Evolutionary conservation across 2,113 vertebrate species (phyloP).

Genomic region (Microtus richardsoni): DNA sequence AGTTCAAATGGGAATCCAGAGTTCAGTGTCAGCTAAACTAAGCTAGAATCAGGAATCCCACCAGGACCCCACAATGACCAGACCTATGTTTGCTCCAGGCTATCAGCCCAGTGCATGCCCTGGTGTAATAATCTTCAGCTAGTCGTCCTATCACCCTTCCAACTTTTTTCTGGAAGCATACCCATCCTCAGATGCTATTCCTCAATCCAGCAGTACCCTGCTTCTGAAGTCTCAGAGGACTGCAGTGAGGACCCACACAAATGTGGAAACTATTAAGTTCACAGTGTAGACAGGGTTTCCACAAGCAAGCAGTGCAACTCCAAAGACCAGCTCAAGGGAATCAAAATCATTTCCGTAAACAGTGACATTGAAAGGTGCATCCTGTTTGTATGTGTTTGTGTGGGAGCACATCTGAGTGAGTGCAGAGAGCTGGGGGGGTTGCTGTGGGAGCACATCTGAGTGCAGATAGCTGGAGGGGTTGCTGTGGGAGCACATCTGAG

Average conservation of each 20-base stretch:
- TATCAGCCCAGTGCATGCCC: neutral
- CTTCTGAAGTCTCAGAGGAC: neutral
- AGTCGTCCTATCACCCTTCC: neutral
- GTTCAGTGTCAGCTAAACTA: neutral
- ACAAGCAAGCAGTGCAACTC: neutral
- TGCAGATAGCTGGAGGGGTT: neutral
- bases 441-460: too few relatives aligned
- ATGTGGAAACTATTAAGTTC: neutral
- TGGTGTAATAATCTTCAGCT: neutral
- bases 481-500: too few relatives aligned
- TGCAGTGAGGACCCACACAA: neutral
- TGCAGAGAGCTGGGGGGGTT: neutral
- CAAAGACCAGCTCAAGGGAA: neutral
- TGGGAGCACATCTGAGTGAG: too few relatives aligned
- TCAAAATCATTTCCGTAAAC: neutral
- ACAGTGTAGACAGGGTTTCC: neutral
- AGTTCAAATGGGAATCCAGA: neutral
- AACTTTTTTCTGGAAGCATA: neutral
- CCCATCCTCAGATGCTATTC: neutral
- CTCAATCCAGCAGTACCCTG: neutral
- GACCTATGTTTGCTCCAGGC: neutral
- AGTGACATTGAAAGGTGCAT: neutral
- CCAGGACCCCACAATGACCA: neutral
- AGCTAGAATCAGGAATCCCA: neutral
- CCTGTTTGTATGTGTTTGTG: neutral